These are phyloP conservation scores for Troglohyphantes excavatus DNA, from an alignment of 2,888 invertebrate genomes.

Conservation along the genomic window DNA sequence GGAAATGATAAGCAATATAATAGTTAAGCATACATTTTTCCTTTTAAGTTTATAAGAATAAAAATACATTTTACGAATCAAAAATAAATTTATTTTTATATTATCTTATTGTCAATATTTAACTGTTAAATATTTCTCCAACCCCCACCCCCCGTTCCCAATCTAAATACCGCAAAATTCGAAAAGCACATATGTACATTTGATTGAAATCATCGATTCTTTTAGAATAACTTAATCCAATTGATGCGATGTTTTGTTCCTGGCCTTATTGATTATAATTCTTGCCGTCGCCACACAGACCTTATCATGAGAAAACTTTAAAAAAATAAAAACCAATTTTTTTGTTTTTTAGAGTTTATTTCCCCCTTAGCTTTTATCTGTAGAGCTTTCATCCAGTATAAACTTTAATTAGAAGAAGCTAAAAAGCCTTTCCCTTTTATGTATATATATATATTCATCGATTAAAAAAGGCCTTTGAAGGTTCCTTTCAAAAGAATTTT, in stretches of 20 bases:
- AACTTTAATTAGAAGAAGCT: slow-evolving; percentile 70
- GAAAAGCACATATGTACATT: neutral
- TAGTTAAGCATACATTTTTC: no score
- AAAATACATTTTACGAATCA: no score
- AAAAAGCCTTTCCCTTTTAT: slow-evolving; percentile 58
- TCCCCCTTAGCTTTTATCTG: slow-evolving; percentile 50
- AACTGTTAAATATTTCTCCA: no score
- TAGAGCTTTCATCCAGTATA: slow-evolving; percentile 26
- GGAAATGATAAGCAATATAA: no score
- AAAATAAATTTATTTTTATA: no score
- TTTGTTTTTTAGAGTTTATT: slow-evolving; percentile 22
- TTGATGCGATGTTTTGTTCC: slow-evolving; percentile 39
- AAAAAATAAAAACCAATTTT: slow-evolving; percentile 19
- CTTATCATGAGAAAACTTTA: slow-evolving; percentile 10
- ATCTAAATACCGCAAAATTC: no score
- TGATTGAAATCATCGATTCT: neutral
- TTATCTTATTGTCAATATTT: no score
- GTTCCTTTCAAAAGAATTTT: slow-evolving; percentile 23
- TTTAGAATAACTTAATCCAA: slow-evolving; percentile 5
- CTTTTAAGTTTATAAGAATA: no score
- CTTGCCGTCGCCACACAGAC: neutral
- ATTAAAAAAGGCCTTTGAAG: slow-evolving; percentile 68
- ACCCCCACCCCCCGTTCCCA: no score
- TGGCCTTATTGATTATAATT: slow-evolving; percentile 58
- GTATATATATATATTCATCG: slow-evolving; percentile 30